A percentile compares a stretch with the other conserved stretches of the same genome.
Conservation (phyloP, 2,113 vertebrate species). For the Nycticryphes semicollaris region DNA sequence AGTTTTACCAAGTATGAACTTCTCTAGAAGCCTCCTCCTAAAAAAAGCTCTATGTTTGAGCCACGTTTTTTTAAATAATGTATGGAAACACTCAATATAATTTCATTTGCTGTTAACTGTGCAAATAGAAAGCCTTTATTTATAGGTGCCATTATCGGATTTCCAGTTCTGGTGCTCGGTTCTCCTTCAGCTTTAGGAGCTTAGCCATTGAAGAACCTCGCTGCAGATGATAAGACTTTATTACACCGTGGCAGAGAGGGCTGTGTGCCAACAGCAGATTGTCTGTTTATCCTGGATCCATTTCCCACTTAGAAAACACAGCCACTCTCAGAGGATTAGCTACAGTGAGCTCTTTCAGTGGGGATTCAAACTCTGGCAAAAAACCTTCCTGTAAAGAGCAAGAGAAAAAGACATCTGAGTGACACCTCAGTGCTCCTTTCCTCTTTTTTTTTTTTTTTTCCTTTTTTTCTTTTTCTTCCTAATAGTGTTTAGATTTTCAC, state of each 20-base stretch:
- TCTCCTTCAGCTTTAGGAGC: neutral
- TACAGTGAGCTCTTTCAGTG: conserved; percentile 6
- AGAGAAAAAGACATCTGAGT: conserved; percentile 39
- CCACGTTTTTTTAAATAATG: neutral
- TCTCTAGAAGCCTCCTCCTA: neutral
- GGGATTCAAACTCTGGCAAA: conserved; percentile 36
- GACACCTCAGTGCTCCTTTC: neutral
- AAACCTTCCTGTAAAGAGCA: neutral
- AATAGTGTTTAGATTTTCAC: conserved; percentile 54
- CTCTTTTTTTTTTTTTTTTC: neutral
- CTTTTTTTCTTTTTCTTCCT: neutral
- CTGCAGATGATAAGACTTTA: conserved; percentile 34
- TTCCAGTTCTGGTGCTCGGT: neutral
- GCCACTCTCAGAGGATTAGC: conserved; percentile 66
- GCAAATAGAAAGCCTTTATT: neutral
- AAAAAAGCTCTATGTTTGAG: neutral
- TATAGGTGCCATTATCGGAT: neutral
- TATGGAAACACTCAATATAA: neutral
- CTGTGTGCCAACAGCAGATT: conserved; percentile 67
- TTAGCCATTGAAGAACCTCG: conserved; percentile 8
- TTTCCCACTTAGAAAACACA: conserved; percentile 66
- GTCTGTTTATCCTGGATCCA: conserved; percentile 70
- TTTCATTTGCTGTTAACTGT: neutral
- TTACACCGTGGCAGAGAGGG: conserved; percentile 9
- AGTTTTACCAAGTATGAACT: neutral